Evolutionary conservation across 1,140 invertebrate species (phyloP).

Genomic region (Drusus annulatus): DNA sequence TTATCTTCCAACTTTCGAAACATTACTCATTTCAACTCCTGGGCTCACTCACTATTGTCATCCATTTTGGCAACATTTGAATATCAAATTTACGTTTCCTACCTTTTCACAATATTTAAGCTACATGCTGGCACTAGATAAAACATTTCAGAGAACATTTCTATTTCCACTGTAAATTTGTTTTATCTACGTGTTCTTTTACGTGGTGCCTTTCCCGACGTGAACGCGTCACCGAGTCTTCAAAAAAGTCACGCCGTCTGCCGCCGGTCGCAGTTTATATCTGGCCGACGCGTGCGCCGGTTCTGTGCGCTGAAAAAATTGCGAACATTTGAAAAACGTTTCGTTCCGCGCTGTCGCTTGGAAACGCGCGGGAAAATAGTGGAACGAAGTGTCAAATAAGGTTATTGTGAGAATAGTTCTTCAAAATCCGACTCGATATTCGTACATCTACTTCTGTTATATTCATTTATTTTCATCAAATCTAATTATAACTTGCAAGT

Average conservation of each 20-base stretch:
- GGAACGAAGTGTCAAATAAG: neutral
- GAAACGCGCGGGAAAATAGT: constrained; percentile 34
- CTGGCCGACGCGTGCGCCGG: constrained; percentile 33
- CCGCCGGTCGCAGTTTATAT: constrained; percentile 39
- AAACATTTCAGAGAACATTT: too few relatives aligned
- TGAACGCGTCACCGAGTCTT: constrained; percentile 29
- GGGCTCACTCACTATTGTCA: too few relatives aligned
- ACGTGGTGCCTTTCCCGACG: neutral
- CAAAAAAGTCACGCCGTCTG: constrained; percentile 46
- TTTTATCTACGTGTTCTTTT: neutral
- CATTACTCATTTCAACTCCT: too few relatives aligned
- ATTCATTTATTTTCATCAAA: too few relatives aligned
- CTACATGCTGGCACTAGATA: neutral
- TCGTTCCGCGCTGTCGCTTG: neutral
- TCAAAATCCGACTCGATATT: too few relatives aligned
- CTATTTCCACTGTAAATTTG: too few relatives aligned
- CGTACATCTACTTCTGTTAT: too few relatives aligned
- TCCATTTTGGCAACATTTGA: too few relatives aligned
- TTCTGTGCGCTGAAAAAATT: constrained; percentile 14
- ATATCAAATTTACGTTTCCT: too few relatives aligned
- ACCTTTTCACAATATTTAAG: too few relatives aligned
- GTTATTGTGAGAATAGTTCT: neutral
- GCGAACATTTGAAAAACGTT: constrained; percentile 20
- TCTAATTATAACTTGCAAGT: too few relatives aligned
- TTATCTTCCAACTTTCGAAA: too few relatives aligned